Evolutionary conservation across 2,113 vertebrate species (phyloP).

Genomic region (Hydrochoerus hydrochaeris): DNA sequence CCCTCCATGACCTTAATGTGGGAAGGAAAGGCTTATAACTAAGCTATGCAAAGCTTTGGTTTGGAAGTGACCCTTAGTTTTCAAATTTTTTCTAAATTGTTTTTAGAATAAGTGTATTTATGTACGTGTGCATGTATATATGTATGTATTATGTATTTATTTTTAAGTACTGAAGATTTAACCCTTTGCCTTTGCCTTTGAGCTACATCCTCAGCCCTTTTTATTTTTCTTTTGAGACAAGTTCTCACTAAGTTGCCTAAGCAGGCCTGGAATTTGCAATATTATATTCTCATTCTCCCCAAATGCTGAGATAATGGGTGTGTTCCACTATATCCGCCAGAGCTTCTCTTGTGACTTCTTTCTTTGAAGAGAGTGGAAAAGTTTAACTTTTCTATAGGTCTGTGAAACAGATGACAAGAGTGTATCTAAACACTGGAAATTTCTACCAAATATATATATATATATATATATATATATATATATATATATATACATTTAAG

Average conservation of each 20-base stretch:
- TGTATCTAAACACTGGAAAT: neutral
- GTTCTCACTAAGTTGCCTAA: neutral
- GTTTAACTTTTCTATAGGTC: neutral
- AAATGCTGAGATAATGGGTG: neutral
- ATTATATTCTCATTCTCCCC: neutral
- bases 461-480: too few species aligned
- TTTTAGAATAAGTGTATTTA: neutral
- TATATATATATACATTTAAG: neutral
- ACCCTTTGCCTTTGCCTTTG: neutral
- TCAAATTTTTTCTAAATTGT: neutral
- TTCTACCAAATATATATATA: neutral
- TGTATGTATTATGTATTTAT: neutral
- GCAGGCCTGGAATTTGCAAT: neutral
- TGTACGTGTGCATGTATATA: too few species aligned
- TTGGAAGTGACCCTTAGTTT: neutral
- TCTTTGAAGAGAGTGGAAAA: neutral
- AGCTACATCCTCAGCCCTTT: neutral
- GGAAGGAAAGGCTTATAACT: neutral
- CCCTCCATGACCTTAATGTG: neutral
- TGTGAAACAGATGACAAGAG: neutral
- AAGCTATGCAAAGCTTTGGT: neutral
- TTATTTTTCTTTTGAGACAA: neutral
- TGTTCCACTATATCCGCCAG: neutral
- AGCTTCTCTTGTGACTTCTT: neutral
- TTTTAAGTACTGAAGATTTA: neutral